Conservation (phyloP, 2,797 vertebrate species). For the Melopsittacus undulatus region DNA sequence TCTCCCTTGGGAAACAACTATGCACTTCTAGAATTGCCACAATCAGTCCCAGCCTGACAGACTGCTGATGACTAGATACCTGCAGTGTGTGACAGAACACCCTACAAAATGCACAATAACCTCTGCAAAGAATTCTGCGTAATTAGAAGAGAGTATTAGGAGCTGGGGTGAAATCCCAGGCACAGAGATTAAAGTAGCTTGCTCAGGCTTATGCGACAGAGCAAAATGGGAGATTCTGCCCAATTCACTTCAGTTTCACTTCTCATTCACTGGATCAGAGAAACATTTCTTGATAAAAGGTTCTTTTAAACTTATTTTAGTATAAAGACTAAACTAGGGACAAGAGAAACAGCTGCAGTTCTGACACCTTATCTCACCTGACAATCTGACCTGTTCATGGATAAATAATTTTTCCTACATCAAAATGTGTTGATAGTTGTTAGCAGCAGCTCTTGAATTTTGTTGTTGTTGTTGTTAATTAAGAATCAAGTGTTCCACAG, state of each 20-base stretch:
- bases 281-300: neutral
- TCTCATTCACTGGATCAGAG: neutral
- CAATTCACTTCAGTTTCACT: neutral
- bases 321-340: neutral
- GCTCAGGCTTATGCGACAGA: neutral
- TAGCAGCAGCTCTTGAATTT: neutral
- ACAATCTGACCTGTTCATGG: conserved; percentile 1
- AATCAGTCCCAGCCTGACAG: neutral
- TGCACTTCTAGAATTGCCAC: neutral
- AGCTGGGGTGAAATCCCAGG: neutral
- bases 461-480: conserved; percentile 26
- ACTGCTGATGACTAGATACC: neutral
- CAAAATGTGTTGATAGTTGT: conserved; percentile 18
- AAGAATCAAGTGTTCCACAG: neutral
- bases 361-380: neutral
- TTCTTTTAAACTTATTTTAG: neutral
- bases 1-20: neutral
- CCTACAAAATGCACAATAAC: neutral
- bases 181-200: neutral
- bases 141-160: neutral
- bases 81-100: neutral
- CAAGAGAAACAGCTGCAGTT: conserved; percentile 1
- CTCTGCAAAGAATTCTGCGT: neutral
- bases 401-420: conserved; percentile 19
- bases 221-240: neutral